Conservation (phyloP, 2,888 invertebrate genomes). For the Baronia brevicornis region DNA sequence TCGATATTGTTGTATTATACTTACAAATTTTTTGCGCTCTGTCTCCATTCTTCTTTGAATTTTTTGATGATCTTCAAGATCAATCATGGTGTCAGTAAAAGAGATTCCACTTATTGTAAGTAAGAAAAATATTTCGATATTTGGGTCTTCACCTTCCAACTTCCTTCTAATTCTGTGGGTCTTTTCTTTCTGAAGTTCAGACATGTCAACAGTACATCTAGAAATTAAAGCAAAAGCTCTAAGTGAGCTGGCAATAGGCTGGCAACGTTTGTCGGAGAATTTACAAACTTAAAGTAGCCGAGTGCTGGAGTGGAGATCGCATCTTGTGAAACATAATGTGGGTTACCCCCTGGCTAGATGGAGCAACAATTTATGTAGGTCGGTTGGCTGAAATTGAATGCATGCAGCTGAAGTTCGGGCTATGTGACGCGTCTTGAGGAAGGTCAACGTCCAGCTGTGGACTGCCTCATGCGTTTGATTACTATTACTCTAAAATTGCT, state of each 20-base stretch:
- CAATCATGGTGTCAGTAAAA: constrained; percentile 88
- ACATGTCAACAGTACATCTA: constrained; percentile 84
- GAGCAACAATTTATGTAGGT: no score
- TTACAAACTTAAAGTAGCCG: no score
- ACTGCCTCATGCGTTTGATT: no score
- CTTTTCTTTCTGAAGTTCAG: constrained; percentile 85
- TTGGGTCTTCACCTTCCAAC: constrained; percentile 86
- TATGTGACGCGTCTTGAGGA: no score
- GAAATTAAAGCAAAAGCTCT: constrained; percentile 23
- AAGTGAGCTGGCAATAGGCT: background rate
- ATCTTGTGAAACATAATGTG: no score
- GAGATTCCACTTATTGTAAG: constrained; percentile 94
- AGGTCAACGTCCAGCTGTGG: no score
- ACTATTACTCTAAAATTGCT: no score
- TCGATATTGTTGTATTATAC: constrained; percentile 24
- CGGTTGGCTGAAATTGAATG: no score
- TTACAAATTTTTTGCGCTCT: constrained; percentile 78
- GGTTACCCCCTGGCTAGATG: no score
- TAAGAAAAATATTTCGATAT: constrained; percentile 82
- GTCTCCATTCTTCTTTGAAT: constrained; percentile 77
- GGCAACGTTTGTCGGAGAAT: no score
- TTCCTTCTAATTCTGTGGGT: constrained; percentile 90
- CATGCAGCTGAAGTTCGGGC: no score
- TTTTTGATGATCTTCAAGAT: constrained; percentile 85
- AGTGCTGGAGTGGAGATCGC: no score